Evolutionary conservation across 2,797 vertebrate species (phyloP), one percentile per base, ranked within the genome.

Genomic region (Tangara arthus): DNA sequence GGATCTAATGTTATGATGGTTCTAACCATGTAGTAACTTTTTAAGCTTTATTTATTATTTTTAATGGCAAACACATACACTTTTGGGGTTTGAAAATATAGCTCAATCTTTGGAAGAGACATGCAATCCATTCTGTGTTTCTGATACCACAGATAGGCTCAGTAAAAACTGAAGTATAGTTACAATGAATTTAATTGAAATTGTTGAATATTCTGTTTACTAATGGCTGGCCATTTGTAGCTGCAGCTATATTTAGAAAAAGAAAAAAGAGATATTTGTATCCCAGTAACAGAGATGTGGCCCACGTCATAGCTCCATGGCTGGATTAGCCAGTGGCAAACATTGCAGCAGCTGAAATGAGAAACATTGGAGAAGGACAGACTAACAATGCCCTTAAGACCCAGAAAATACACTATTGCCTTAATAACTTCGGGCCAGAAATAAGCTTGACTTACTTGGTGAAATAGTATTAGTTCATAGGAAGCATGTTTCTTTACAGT

Each of bases 241-340:
- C 59, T 87, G 83, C 39, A 89, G 28, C 26, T 90, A 64, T 87
- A 91, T 87, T 93, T 92, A 89, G 84, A 55, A 80, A 77, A 87
- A 35, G 9, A 32, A 69, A 88, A 82, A 57, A 47, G 16, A 44
- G 24, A 27, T 78, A 37, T 85, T 94, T 95, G 32, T 80, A 78
- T 89, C 75, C 41, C 81, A 77, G 78, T 87, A 89, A 87, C 77
- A 89, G 90, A 82, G 44, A 82, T 46, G 30, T 53, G 34, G 14
- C 24, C 32, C 35, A 66, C 4, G 2, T 93, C 78, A 91, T 4
- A 59, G 21, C 37, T 92, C 24, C 1, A 1, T 46, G 37, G 12
- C 44, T 82, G 44, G 34, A 82, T 71, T 49, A 73, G 78, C 17
- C 2, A 4, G 50, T 56, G 55, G 44, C 23, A 70, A 35, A 80